phyloP scores from a whole-genome alignment of 2,888 invertebrate genomes.

The Lasioglossum calceatum region DNA sequence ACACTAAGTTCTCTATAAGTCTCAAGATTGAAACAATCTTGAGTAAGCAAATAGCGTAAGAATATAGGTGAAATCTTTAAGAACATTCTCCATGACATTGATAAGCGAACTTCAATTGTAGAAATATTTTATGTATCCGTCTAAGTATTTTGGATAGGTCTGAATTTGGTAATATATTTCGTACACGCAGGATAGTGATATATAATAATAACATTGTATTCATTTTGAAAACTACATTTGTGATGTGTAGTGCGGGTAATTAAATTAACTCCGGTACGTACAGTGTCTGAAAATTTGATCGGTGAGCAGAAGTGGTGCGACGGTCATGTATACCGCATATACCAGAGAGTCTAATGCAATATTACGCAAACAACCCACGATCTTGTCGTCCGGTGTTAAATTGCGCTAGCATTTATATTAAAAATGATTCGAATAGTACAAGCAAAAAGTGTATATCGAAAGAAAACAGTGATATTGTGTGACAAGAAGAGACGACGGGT shows the following conservation, averaged over 20 bases:
- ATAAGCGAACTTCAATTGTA: slow-evolving; percentile 44
- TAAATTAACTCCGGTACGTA: slow-evolving; percentile 57
- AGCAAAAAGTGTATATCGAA: slow-evolving; percentile 60
- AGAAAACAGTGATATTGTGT: slow-evolving; percentile 70
- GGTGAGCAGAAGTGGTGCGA: slow-evolving; percentile 67
- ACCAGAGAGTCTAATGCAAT: slow-evolving; percentile 39
- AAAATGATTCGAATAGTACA: slow-evolving; percentile 46
- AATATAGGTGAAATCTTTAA: slow-evolving; percentile 45
- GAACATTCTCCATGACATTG: slow-evolving; percentile 29
- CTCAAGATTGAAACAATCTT: slow-evolving; percentile 45
- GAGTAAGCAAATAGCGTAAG: slow-evolving; percentile 52
- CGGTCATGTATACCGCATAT: slow-evolving; percentile 45
- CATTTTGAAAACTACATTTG: slow-evolving; percentile 63
- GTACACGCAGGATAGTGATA: slow-evolving; percentile 53
- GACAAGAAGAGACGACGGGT: slow-evolving; percentile 61
- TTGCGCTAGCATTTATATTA: slow-evolving; percentile 49
- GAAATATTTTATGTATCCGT: slow-evolving; percentile 44
- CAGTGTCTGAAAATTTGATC: slow-evolving; percentile 57
- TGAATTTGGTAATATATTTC: slow-evolving; percentile 24
- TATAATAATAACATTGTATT: slow-evolving; percentile 56
- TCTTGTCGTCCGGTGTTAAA: slow-evolving; percentile 45
- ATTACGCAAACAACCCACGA: slow-evolving; percentile 39
- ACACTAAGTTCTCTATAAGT: slow-evolving; percentile 58
- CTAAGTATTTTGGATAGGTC: slow-evolving; percentile 39
- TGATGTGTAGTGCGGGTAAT: slow-evolving; percentile 69